These are phyloP conservation scores for Rhinopomastus cyanomelas DNA, from an alignment of 2,113 vertebrate genomes.

Conservation along the genomic window DNA sequence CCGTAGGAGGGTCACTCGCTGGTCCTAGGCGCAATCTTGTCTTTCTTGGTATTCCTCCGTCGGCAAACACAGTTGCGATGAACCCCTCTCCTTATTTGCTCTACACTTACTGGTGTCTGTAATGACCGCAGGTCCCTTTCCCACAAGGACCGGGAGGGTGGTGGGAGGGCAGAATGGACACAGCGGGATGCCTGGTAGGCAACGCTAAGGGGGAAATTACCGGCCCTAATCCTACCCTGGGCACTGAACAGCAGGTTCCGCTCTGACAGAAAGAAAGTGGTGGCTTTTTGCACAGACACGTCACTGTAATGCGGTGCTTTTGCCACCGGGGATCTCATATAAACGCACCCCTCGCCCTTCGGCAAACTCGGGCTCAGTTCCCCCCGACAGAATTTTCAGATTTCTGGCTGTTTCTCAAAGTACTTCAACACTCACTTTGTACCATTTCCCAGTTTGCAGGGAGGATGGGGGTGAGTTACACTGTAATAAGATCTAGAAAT, in stretches of 20 bases:
- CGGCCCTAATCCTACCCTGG: not conserved
- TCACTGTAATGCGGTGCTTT: not conserved
- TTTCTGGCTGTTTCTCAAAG: not conserved
- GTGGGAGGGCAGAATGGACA: not conserved
- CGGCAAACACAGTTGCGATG: accelerated
- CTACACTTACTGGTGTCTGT: not conserved
- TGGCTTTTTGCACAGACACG: accelerated
- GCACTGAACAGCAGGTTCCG: not conserved
- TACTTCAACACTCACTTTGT: not conserved
- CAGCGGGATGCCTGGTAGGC: not conserved
- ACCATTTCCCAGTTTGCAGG: not conserved
- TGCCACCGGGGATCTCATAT: accelerated
- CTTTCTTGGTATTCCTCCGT: not conserved
- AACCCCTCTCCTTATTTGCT: not conserved
- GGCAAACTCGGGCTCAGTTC: not conserved
- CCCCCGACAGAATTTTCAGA: not conserved
- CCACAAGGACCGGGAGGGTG: accelerated
- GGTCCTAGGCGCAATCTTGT: accelerated
- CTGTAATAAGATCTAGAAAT: not conserved
- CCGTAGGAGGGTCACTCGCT: not conserved
- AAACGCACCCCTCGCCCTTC: not conserved
- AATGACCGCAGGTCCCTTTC: not conserved
- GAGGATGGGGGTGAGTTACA: not conserved
- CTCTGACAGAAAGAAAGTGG: not conserved
- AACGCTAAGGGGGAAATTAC: not conserved